A percentile compares a stretch with the other conserved stretches of the same genome.
Evolutionary conservation across 2,888 invertebrate genomes (phyloP).

Genomic region (Zaprionus obscuricornis): DNA sequence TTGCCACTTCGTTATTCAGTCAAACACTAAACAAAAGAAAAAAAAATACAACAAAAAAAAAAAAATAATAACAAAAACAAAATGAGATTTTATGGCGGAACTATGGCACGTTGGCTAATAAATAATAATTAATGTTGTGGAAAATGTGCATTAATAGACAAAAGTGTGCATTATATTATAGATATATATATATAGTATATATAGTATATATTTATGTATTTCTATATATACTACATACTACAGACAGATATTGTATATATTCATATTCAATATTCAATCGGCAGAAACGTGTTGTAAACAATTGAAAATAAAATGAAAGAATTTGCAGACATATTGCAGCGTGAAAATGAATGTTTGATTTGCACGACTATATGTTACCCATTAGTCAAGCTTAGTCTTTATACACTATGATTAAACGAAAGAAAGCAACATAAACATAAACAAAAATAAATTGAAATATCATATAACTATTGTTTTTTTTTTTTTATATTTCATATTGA

Average conservation of each 20-base stretch:
- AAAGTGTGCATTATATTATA: conserved; percentile 46
- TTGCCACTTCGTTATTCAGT: conserved; percentile 38
- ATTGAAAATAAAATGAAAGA: conserved; percentile 24
- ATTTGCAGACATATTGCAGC: conserved; percentile 20
- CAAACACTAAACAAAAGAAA: conserved; percentile 7
- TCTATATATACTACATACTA: no score
- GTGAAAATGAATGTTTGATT: no score
- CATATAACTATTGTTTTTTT: conserved; percentile 12
- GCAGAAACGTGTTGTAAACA: conserved; percentile 58
- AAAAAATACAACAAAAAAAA: no score
- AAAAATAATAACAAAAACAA: neutral
- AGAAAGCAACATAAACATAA: no score
- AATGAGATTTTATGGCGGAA: conserved; percentile 50
- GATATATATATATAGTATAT: no score
- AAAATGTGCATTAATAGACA: conserved; percentile 57
- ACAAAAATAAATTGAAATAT: conserved; percentile 37
- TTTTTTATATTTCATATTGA: conserved; percentile 13
- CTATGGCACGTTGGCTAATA: conserved; percentile 59
- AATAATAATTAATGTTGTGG: conserved; percentile 61
- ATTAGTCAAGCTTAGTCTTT: no score
- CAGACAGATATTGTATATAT: no score
- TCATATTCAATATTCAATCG: no score
- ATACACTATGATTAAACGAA: no score
- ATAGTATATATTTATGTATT: no score
- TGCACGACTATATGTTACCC: no score